These are phyloP conservation scores for Eudemis profundana DNA, from an alignment of 2,888 invertebrate species.

Conservation along the genomic window DNA sequence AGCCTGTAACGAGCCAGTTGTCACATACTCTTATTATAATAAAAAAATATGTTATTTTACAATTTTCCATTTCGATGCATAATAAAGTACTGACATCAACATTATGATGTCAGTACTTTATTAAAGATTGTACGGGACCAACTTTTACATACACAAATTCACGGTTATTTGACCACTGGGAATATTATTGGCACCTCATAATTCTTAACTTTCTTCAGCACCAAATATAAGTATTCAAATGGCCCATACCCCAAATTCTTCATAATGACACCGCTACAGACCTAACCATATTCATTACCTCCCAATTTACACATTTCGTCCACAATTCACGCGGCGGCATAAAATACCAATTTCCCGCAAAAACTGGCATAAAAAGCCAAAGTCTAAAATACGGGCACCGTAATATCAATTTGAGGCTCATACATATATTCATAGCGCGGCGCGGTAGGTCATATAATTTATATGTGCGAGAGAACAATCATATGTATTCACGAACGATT, in stretches of 20 bases:
- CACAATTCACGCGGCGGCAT: slow-evolving; percentile 76
- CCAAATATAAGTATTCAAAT: slow-evolving; percentile 32
- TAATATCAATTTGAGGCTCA: slow-evolving; percentile 84
- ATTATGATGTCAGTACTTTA: too few relatives aligned
- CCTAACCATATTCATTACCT: slow-evolving; percentile 66
- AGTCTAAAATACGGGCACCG: slow-evolving; percentile 71
- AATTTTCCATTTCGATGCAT: too few relatives aligned
- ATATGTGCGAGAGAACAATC: slow-evolving; percentile 81
- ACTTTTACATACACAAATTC: too few relatives aligned
- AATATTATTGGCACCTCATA: neutral
- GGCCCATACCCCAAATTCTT: slow-evolving; percentile 37
- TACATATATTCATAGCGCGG: slow-evolving; percentile 80
- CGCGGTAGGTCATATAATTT: slow-evolving; percentile 82
- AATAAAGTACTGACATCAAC: too few relatives aligned
- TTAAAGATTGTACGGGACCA: too few relatives aligned
- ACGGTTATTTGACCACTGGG: too few relatives aligned
- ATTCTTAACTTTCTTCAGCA: neutral
- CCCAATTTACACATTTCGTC: slow-evolving; percentile 76
- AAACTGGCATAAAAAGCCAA: slow-evolving; percentile 71
- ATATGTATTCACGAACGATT: slow-evolving; percentile 80
- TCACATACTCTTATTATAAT: too few relatives aligned
- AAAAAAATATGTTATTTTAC: too few relatives aligned
- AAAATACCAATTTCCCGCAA: slow-evolving; percentile 77
- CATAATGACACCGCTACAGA: slow-evolving; percentile 40
- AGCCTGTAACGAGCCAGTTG: too few relatives aligned